phyloP scores from a whole-genome alignment of 2,797 vertebrate species.

The Acanthiza pusilla region DNA sequence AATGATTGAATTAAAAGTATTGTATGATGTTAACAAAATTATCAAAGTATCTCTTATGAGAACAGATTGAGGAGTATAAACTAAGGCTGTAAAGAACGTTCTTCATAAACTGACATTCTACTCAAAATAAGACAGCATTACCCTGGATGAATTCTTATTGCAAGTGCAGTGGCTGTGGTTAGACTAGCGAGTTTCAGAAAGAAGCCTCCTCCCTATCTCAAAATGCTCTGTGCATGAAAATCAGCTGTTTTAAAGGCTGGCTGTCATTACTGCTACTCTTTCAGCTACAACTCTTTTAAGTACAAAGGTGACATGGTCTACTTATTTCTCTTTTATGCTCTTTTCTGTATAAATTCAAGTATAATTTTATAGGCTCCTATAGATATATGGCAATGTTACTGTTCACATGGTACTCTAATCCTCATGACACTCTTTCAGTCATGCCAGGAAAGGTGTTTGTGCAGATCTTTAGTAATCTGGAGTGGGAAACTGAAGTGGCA shows the following conservation, averaged over 20 bases:
- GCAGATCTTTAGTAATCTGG: not conserved
- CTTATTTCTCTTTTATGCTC: not conserved
- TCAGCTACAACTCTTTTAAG: not conserved
- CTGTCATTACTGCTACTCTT: not conserved
- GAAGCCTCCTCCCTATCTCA: not conserved
- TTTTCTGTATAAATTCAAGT: not conserved
- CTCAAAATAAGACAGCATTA: not conserved
- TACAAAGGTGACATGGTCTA: not conserved
- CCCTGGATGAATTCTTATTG: not conserved
- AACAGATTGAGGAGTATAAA: not conserved
- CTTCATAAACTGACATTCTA: not conserved
- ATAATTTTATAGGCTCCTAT: not conserved
- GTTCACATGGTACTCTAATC: not conserved
- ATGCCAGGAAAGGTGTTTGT: not conserved
- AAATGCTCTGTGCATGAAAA: not conserved
- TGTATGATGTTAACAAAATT: not conserved
- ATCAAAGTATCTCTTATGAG: not conserved
- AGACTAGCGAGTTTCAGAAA: not conserved
- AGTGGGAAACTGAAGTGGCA: not conserved
- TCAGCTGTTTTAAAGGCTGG: not conserved
- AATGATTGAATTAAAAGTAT: not conserved
- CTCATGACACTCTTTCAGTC: not conserved
- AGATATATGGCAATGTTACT: not conserved
- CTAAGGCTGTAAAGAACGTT: not conserved
- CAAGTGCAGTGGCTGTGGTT: not conserved